Conservation (phyloP, 2,888 invertebrate species). For the Melinaea menophilus region DNA sequence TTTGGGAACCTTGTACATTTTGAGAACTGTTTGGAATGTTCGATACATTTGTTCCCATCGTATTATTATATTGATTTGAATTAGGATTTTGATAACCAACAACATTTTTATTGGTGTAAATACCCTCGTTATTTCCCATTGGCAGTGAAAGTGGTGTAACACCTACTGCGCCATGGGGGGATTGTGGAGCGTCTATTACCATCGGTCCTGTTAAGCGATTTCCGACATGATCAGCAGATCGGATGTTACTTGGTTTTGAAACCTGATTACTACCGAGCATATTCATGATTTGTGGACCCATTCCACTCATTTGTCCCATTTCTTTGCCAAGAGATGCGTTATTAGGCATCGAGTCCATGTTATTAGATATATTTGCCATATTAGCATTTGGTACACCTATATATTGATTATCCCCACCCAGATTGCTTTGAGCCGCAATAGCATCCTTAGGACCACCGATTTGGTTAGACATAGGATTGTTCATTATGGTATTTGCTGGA, state of each 20-base stretch:
- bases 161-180: constrained; percentile 40
- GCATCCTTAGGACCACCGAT: constrained; percentile 43
- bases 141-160: constrained; percentile 31
- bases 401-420: background rate
- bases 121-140: constrained; percentile 7
- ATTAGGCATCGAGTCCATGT: constrained; percentile 2
- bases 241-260: constrained; percentile 28
- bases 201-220: constrained; percentile 29
- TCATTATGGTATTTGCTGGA: constrained; percentile 57
- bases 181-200: constrained; percentile 41
- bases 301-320: constrained; percentile 41
- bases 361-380: constrained; percentile 16
- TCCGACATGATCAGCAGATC: constrained; percentile 17
- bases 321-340: constrained; percentile 20
- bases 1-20: constrained; percentile 9
- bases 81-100: constrained; percentile 1
- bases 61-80: constrained; percentile 17
- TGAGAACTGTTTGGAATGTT: constrained; percentile 2
- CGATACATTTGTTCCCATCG: constrained; percentile 10
- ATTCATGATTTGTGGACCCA: constrained; percentile 59
- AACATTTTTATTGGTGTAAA: constrained; percentile 23
- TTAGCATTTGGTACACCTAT: constrained; percentile 18
- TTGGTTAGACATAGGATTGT: constrained; percentile 50
- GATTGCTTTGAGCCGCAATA: constrained; percentile 4
- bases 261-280: constrained; percentile 48